Base-by-base conservation (phyloP, 2,797 vertebrate species). In the Tragopan temminckii region DNA sequence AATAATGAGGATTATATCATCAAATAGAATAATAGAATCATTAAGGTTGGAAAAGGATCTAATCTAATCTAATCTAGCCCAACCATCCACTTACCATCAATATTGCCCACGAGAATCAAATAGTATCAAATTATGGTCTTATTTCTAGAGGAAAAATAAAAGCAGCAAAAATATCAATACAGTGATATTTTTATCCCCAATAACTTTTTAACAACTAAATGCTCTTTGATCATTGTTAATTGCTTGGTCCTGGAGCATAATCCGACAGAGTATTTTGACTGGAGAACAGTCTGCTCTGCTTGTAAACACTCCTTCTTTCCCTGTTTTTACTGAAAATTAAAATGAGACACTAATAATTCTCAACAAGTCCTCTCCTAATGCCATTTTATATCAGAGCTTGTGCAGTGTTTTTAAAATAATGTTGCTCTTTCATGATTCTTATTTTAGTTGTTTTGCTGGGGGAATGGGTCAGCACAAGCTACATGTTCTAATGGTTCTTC, bases 211-310 rank as follows among this genome's bases (percentile, higher is more conserved):
- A 92, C 0, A 0, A 79, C 69, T 89, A 94, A 93, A 59, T 0
- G 1, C 5, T 87, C 62, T 95, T 93, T 95, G 93, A 96, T 94
- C 66, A 25, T 13, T 78, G 53, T 64, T 93, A 96, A 95, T 95
- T 95, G 55, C 86, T 78, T 78, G 66, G 79, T 91, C 90, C 66
- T 76, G 71, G 48, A 90, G 66, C 62, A 62, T 62, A 85, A 74
- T 74, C 75, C 79, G 16, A 40, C 23, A 35, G 61, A 77, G 21
- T 80, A 80, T 96, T 95, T 90, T 93, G 81, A 89, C 62, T 83
- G 33, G 11, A 69, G 63, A 94, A 57, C 48, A 89, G 78, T 68
- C 67, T 74, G 27, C 42, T 76, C 82, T 68, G 40, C 83, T 94
- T 94, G 86, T 80, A 95, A 94, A 93, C 64, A 74, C 64, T 91